Base-by-base conservation (phyloP, 2,113 vertebrate genomes). In the Gallinago paraguaiae region DNA sequence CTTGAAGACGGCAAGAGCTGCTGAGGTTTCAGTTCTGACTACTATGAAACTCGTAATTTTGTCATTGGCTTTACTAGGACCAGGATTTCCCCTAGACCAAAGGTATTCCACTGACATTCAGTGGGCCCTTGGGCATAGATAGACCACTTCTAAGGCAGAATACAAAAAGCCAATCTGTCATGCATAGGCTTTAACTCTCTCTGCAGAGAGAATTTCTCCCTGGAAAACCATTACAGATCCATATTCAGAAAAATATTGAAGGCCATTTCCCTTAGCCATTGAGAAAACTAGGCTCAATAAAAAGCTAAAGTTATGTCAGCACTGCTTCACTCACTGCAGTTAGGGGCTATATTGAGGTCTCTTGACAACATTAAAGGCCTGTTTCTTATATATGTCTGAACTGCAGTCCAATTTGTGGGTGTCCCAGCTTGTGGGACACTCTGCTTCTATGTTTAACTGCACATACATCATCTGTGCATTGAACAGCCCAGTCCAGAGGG, bases 11-110 rank as follows among this genome's bases (percentile, higher is more conserved):
- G 37, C 60, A 95, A 83, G 69, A 91, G 60, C 77, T 31, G 70
- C 96, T 93, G 95, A 96, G 68, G 86, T 95, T 96, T 97, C 91
- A 95, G 39, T 70, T 95, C 54, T 85, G 67, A 70, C 82, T 61
- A 28, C n/a, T 24, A 10, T 59, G 60, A 82, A 95, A 75, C n/a
- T 88, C 56, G 23, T 77, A 65, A 74, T 67, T 89, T 95, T 94
- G 45, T 79, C 92, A 72, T 35, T 75, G 74, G 25, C 78, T 85
- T 94, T 87, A 67, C 65, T 41, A 67, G 68, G 68, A 90, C 71
- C n/a, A 60, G 65, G 37, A 84, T 54, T 82, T 96, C 48, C 61
- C 45, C 35, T 48, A 51, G 51, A 81, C 24, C 4, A 8, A 92
- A 90, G 41, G n/a, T 72, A 88, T 45, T 76, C 63, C 39, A 75